Evolutionary conservation across 2,797 vertebrate genomes (phyloP).

Genomic region (Sardinella longiceps): DNA sequence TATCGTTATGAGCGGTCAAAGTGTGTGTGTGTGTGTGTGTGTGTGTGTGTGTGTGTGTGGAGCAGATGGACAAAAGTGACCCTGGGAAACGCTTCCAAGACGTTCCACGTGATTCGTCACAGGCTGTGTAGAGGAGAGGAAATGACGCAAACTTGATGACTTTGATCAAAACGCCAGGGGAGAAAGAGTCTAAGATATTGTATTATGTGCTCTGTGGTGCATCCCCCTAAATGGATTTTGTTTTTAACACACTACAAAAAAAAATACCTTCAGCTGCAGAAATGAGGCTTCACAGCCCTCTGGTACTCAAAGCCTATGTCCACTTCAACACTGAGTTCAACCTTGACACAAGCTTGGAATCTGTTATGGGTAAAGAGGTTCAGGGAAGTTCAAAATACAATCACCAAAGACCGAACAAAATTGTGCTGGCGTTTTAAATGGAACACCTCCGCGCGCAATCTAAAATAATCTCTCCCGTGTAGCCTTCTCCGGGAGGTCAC

Average conservation of each 20-base stretch:
- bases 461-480: conserved; percentile 57
- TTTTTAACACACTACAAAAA: conserved; percentile 37
- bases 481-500: conserved; percentile 37
- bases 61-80: conserved; percentile 61
- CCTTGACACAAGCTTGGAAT: conserved; percentile 61
- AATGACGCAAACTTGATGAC: conserved; percentile 61
- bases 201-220: conserved; percentile 32
- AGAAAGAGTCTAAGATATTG: conserved; percentile 52
- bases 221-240: conserved; percentile 38
- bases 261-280: conserved; percentile 44
- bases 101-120: conserved; percentile 23
- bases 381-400: conserved; percentile 58
- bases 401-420: conserved; percentile 59
- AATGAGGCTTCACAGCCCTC: conserved; percentile 42
- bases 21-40: conserved; percentile 52
- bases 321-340: conserved; percentile 55
- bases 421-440: conserved; percentile 74
- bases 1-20: conserved; percentile 65
- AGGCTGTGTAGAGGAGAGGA: conserved; percentile 47
- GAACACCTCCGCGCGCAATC: conserved; percentile 75
- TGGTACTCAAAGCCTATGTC: conserved; percentile 32
- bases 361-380: conserved; percentile 55
- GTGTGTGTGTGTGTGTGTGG: conserved; percentile 62
- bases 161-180: conserved; percentile 51
- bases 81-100: conserved; percentile 48